These are phyloP conservation scores for Eulemur rufifrons DNA, from an alignment of 2,113 vertebrate genomes.

Conservation along the genomic window DNA sequence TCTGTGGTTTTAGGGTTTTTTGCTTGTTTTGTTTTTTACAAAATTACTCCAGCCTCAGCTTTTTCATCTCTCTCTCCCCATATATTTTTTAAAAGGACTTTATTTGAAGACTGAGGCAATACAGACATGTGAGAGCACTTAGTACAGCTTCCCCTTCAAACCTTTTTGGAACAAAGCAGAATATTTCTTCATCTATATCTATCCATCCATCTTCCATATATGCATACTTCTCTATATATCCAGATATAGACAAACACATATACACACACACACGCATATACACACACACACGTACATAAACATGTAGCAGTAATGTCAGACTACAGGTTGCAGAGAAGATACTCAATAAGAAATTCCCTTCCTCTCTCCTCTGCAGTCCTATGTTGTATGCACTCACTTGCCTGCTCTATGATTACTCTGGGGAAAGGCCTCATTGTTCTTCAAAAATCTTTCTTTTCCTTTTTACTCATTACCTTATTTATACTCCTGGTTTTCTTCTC, in stretches of 20 bases:
- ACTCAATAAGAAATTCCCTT: background rate
- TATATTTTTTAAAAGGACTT: background rate
- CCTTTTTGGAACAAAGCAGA: background rate
- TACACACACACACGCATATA: no score
- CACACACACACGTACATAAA: background rate
- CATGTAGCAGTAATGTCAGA: background rate
- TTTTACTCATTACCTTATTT: background rate
- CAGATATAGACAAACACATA: background rate
- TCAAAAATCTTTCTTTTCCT: conserved; percentile 3
- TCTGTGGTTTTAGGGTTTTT: background rate
- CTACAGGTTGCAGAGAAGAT: background rate
- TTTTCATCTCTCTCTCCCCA: background rate
- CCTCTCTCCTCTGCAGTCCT: background rate
- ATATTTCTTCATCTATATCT: no score
- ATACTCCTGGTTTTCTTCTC: background rate
- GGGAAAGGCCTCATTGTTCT: background rate
- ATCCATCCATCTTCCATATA: background rate
- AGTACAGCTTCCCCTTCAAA: background rate
- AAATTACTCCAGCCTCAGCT: background rate
- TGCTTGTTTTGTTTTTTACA: no score
- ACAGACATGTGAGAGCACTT: background rate
- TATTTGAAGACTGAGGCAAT: background rate
- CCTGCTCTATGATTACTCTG: background rate
- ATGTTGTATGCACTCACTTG: rapidly evolving
- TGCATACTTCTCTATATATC: background rate